Base-by-base conservation (phyloP, 2,113 vertebrate species). In the Propithecus coquereli region DNA sequence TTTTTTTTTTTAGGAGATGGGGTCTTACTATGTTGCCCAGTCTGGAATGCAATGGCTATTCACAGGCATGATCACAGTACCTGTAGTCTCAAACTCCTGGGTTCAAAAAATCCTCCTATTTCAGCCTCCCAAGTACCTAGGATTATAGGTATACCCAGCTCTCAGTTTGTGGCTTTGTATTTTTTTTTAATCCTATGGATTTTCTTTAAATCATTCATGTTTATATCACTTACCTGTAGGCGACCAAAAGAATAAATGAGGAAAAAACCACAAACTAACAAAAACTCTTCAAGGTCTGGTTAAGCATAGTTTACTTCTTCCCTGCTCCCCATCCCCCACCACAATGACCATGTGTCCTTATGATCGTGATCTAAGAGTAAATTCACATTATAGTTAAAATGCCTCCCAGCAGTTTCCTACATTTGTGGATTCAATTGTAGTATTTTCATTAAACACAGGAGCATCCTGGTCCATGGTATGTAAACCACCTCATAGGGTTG, bases 181-280 rank as follows among this genome's bases (percentile, higher is more conserved):
- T 34, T 59, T 70, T 79, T 70, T 32, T 6, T 14, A 71, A 84
- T 68, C 76, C 40, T 54, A 22, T 65, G 27, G 10, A 76, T 88
- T 57, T 88, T 88, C 81, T 22, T 86, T 52, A 83, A 82, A 71
- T 66, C 17, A 14, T 71, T 90, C 27, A 74, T 40, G 20, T 95
- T 94, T 87, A 18, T 57, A 63, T 90, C n/a, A 84, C 20, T 94
- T 54, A 87, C 12, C 52, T 50, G 3, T 4, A 94, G 37, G n/a
- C 52, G 94, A 96, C 61, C 76, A 97, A 87, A 91, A 96, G 12
- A 74, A 85, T 57, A 76, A 83, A 47, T n/a, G 82, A n/a, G 57
- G 50, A n/a, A 61, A 65, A 83, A 90, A 20, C 47, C 27, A 12
- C 16, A 61, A 3, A 57, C 57, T 76, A 91, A 79, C 12, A 74